Evolutionary conservation across 2,888 invertebrate genomes (phyloP).

Genomic region (Osmoderma eremita): DNA sequence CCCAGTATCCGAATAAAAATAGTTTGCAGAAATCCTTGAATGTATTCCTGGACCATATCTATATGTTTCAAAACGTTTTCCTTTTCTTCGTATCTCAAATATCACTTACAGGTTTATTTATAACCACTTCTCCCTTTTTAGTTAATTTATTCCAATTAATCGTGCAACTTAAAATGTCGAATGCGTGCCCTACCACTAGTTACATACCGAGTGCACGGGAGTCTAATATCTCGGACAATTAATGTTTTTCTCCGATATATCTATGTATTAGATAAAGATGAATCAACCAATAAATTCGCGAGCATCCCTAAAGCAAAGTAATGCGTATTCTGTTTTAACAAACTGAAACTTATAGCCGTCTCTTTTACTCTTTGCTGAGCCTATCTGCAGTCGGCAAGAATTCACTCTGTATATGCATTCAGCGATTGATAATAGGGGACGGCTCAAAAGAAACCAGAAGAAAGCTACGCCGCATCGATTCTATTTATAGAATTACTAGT

Average conservation of each 20-base stretch:
- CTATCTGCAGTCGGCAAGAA: no score
- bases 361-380: no score
- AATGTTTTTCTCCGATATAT: no score
- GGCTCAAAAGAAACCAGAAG: constrained; percentile 15
- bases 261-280: no score
- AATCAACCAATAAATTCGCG: no score
- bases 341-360: no score
- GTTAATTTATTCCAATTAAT: constrained; percentile 17
- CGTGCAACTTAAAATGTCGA: constrained; percentile 19
- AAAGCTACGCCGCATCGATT: constrained; percentile 17
- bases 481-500: constrained; percentile 21
- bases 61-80: background rate
- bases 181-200: constrained; percentile 25
- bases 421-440: background rate
- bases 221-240: no score
- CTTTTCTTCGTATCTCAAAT: background rate
- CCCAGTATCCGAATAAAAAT: background rate
- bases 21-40: constrained; percentile 16
- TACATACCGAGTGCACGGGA: no score
- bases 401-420: background rate
- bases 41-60: constrained; percentile 3
- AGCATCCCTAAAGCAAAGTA: no score
- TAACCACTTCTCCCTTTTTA: constrained; percentile 4
- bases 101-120: constrained; percentile 28
- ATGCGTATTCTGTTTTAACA: no score